These are phyloP conservation scores for Carassius carassius DNA, from an alignment of 2,113 vertebrate genomes.

Conservation along the genomic window DNA sequence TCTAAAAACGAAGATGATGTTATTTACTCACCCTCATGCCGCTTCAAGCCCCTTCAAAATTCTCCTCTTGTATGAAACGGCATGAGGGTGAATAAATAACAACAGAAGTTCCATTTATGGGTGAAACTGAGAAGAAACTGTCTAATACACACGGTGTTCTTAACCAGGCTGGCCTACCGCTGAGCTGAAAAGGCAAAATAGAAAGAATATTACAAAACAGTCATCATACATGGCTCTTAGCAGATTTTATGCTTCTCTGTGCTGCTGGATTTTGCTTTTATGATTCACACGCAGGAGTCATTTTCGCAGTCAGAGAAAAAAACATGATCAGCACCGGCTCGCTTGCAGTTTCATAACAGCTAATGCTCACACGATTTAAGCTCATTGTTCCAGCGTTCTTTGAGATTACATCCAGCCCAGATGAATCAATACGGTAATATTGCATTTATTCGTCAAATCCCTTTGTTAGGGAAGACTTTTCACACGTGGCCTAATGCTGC, in stretches of 20 bases:
- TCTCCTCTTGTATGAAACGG: too few species aligned
- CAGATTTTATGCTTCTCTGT: background rate
- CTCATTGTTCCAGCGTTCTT: slow-evolving; percentile 18
- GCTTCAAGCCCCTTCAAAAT: background rate
- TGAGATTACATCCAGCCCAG: slow-evolving; percentile 34
- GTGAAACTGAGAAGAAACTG: background rate
- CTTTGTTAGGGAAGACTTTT: slow-evolving; percentile 32
- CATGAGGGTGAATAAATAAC: background rate
- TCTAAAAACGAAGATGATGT: background rate
- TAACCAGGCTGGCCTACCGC: background rate
- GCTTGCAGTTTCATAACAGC: slow-evolving; percentile 17
- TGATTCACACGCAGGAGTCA: slow-evolving; percentile 2
- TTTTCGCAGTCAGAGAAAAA: slow-evolving; percentile 7
- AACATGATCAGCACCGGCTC: slow-evolving; percentile 18
- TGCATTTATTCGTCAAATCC: slow-evolving; percentile 58
- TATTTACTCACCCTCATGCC: background rate
- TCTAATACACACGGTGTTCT: background rate
- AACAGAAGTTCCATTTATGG: background rate
- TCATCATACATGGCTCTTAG: slow-evolving; percentile 2
- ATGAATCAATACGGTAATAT: slow-evolving; percentile 57
- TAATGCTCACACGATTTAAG: slow-evolving; percentile 26
- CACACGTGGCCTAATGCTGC: slow-evolving; percentile 32
- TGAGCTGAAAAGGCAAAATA: slow-evolving; percentile 8
- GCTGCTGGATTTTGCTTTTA: slow-evolving; percentile 4
- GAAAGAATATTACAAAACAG: slow-evolving; percentile 11